A percentile compares a stretch with the other conserved stretches of the same genome.
These are phyloP conservation scores for Nicator chloris DNA, from an alignment of 2,113 vertebrate genomes.

Conservation along the genomic window DNA sequence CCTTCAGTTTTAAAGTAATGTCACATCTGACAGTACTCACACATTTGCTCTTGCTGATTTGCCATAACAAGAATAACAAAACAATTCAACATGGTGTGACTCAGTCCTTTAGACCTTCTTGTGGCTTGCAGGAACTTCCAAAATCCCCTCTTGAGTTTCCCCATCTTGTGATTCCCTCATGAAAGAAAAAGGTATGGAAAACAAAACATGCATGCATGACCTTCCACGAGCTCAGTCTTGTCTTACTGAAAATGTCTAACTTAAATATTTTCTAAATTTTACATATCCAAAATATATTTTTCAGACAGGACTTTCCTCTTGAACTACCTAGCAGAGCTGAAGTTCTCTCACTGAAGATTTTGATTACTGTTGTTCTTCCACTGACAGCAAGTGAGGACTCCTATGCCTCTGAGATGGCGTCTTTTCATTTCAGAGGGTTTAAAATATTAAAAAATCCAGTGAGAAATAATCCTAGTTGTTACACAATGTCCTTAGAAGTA, in stretches of 20 bases:
- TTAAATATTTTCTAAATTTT: neutral
- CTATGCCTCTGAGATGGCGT: neutral
- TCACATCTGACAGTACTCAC: neutral
- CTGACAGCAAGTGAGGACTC: neutral
- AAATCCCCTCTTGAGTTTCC: neutral
- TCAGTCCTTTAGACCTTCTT: neutral
- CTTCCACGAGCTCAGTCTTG: neutral
- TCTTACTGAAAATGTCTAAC: neutral
- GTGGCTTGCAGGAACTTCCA: neutral
- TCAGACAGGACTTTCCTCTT: neutral
- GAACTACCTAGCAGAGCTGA: neutral
- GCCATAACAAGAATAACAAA: neutral
- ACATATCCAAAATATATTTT: neutral
- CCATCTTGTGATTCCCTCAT: neutral
- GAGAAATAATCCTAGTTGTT: neutral
- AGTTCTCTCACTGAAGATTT: neutral
- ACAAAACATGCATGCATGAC: neutral
- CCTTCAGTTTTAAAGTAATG: neutral
- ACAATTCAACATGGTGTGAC: neutral
- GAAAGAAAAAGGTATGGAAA: neutral
- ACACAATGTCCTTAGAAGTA: neutral
- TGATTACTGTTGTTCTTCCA: neutral
- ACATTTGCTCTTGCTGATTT: neutral
- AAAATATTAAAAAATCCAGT: neutral
- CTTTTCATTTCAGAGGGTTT: neutral